Conservation (phyloP, 2,113 vertebrate species). For the Alexandromys fortis region DNA sequence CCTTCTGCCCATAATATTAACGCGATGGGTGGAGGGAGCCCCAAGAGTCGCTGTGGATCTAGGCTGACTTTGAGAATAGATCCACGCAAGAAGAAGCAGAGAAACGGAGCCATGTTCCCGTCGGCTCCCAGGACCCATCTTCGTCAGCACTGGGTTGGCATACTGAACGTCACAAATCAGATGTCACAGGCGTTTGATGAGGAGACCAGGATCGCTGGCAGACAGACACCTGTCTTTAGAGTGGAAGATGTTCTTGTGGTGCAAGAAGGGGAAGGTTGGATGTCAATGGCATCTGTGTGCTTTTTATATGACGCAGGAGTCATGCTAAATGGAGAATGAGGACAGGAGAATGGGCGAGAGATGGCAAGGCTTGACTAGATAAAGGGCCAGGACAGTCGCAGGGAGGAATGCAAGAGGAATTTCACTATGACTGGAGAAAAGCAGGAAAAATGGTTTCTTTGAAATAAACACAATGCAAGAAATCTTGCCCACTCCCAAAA, state of each 20-base stretch:
- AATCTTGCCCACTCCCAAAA: not conserved
- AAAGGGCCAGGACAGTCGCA: not conserved
- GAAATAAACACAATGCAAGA: not conserved
- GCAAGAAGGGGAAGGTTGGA: not conserved
- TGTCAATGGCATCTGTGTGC: not conserved
- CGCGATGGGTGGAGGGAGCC: not conserved
- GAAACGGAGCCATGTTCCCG: not conserved
- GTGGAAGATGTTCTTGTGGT: not conserved
- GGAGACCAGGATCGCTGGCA: not conserved
- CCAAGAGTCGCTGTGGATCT: not conserved
- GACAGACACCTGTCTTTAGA: not conserved
- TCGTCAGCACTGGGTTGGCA: not conserved
- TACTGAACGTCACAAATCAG: not conserved
- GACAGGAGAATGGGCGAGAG: not conserved
- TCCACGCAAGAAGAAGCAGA: not conserved
- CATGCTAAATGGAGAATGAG: not conserved
- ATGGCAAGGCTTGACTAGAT: not conserved
- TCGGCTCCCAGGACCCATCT: accelerated
- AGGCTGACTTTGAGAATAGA: not conserved
- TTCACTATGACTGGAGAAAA: not conserved
- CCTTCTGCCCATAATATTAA: not conserved
- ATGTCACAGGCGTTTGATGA: not conserved
- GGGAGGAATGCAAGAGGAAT: not conserved
- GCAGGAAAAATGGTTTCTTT: not conserved
- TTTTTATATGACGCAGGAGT: not conserved